Evolutionary conservation across 2,113 vertebrate species (phyloP), one percentile per base, ranked within the genome.

Genomic region (Trichechus manatus): DNA sequence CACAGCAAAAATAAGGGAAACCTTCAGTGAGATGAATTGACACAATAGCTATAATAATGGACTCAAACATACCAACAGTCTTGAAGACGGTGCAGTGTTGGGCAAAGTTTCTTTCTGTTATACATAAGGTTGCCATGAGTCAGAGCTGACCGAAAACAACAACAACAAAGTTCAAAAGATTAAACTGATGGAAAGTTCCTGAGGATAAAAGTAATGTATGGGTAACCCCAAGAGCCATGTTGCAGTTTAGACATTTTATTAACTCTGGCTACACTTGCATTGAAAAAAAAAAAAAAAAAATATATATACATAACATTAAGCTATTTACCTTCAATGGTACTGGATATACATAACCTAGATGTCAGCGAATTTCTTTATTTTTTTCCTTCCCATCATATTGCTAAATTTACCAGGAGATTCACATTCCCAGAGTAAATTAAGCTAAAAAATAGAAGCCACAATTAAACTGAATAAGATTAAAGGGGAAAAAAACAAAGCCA

Each of bases 381-480:
- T 79, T 89, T 87, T n/a, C 42, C 78, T 82, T 83, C n/a, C 4
- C 27, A 75, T 82, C 19, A 17, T 39, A 8, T 63, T 93, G 33
- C 31, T 82, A 78, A 50, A 80, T 66, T 47, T 90, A 83, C 56
- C 47, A n/a, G 29, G 39, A 86, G 87, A 97, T 92, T 81, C 88
- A 96, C 74, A 80, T 80, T 96, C 89, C n/a, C 89, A 56, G 44
- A 59, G 44, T 87, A 97, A 98, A 97, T 98, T 97, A 97, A 96
- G 79, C 80, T 92, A 93, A 93, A 95, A 94, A 33, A 53, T 63
- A 93, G 85, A 87, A 86, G 90, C 91, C 95, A 95, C 97, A 97
- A 96, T 98, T 96, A 95, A 98, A 98, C 68, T 63, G 94, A 98
- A 97, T 92, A 96, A 89, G 84, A 96, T 96, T 96, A 98, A 95